Percentiles rank a stretch among this genome's conserved stretches.
phyloP scores from a whole-genome alignment of 2,113 vertebrate species.

The Hemicordylus capensis region DNA sequence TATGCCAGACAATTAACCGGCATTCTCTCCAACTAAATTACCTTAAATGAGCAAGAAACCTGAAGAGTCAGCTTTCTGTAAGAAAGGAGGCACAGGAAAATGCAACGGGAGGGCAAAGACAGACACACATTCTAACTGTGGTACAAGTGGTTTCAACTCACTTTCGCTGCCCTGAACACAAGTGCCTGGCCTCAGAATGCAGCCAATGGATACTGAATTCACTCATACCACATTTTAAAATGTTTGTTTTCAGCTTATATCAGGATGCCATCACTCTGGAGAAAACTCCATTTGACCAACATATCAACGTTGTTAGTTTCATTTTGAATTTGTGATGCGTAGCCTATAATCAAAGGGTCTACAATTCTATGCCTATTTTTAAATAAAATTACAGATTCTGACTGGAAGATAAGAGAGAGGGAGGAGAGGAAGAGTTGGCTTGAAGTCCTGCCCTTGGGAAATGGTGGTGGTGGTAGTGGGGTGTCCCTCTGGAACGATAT shows the following conservation, averaged over 20 bases:
- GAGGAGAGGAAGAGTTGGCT: background rate
- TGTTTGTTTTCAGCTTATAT: background rate
- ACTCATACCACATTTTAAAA: background rate
- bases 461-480: no score
- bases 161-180: background rate
- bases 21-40: slow-evolving; percentile 28
- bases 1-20: slow-evolving; percentile 24
- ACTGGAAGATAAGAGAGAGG: background rate
- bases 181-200: background rate
- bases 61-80: background rate
- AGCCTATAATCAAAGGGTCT: background rate
- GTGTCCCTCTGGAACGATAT: background rate
- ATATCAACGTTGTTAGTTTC: background rate
- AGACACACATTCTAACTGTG: background rate
- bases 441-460: no score
- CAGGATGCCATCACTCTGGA: background rate
- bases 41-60: slow-evolving; percentile 12
- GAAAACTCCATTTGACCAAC: background rate
- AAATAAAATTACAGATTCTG: background rate
- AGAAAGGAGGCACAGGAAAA: background rate
- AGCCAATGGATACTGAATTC: background rate
- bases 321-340: background rate
- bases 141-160: background rate
- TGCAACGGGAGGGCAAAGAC: background rate
- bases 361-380: background rate